phyloP scores from a whole-genome alignment of 2,888 invertebrate species.

The Fabriciana adippe region DNA sequence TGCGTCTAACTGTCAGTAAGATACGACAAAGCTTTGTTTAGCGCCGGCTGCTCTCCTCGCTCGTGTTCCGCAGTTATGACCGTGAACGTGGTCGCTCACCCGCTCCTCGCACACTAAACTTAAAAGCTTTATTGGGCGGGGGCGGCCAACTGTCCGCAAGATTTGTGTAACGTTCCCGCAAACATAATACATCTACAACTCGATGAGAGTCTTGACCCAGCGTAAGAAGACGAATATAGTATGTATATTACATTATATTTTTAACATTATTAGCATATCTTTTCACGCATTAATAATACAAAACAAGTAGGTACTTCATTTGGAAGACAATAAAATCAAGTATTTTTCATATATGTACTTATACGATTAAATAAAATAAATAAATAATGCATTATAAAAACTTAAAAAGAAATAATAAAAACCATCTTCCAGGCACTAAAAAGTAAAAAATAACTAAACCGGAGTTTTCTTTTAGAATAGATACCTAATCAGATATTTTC shows the following conservation, averaged over 20 bases:
- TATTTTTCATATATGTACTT: too few relatives aligned
- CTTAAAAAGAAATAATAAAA: too few relatives aligned
- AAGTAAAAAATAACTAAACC: too few relatives aligned
- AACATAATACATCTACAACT: slow-evolving; percentile 28
- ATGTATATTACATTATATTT: slow-evolving; percentile 13
- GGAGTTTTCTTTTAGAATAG: too few relatives aligned
- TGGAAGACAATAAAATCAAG: too few relatives aligned
- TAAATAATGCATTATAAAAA: too few relatives aligned
- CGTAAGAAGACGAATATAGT: slow-evolving; percentile 18
- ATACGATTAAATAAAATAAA: too few relatives aligned
- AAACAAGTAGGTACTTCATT: not conserved
- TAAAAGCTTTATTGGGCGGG: slow-evolving; percentile 67
- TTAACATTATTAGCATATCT: not conserved
- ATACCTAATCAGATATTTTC: too few relatives aligned
- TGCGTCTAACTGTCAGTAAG: slow-evolving; percentile 64
- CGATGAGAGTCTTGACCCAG: slow-evolving; percentile 27
- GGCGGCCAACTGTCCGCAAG: slow-evolving; percentile 62
- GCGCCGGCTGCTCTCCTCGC: slow-evolving; percentile 44
- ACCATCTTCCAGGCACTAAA: too few relatives aligned
- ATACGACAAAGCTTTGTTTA: slow-evolving; percentile 60
- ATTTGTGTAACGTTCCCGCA: slow-evolving; percentile 59
- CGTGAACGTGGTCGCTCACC: slow-evolving; percentile 77
- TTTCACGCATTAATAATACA: not conserved
- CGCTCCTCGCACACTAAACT: slow-evolving; percentile 60
- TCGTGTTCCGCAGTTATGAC: slow-evolving; percentile 53